These are phyloP conservation scores for Calameuta filiformis DNA, from an alignment of 2,888 invertebrate genomes.

Conservation along the genomic window DNA sequence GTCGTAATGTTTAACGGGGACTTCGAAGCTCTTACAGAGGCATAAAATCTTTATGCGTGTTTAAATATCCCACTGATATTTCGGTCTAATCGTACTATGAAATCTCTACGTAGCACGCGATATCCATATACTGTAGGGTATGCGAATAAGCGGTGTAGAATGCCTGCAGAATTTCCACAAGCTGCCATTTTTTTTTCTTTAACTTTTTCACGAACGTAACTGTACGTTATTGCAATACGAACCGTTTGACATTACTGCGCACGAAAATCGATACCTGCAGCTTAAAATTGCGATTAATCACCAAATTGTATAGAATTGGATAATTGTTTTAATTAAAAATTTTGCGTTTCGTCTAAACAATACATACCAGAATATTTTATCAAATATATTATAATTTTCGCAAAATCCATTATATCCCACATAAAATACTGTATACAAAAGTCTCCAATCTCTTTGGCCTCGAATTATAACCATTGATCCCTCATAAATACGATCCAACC, in stretches of 20 bases:
- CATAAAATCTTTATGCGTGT: background rate
- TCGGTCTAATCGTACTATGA: background rate
- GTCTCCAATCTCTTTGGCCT: background rate
- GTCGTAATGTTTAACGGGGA: background rate
- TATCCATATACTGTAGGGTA: background rate
- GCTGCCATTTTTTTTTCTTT: background rate
- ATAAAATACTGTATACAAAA: too few species aligned
- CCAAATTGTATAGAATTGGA: background rate
- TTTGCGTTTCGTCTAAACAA: background rate
- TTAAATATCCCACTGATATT: background rate
- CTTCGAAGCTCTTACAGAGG: background rate
- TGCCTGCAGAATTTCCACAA: background rate
- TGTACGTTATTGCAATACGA: background rate
- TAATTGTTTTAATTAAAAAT: background rate
- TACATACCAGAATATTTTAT: background rate
- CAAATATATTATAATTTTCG: background rate
- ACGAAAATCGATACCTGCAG: background rate
- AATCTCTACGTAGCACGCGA: background rate
- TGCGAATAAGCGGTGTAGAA: background rate
- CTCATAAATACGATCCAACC: background rate
- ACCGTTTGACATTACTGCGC: background rate
- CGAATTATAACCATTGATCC: background rate
- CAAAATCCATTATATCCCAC: too few species aligned
- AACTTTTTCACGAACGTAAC: background rate
- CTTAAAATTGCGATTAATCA: background rate